Evolutionary conservation across 2,888 invertebrate species (phyloP).

Genomic region (Drosophila nr. fundita): DNA sequence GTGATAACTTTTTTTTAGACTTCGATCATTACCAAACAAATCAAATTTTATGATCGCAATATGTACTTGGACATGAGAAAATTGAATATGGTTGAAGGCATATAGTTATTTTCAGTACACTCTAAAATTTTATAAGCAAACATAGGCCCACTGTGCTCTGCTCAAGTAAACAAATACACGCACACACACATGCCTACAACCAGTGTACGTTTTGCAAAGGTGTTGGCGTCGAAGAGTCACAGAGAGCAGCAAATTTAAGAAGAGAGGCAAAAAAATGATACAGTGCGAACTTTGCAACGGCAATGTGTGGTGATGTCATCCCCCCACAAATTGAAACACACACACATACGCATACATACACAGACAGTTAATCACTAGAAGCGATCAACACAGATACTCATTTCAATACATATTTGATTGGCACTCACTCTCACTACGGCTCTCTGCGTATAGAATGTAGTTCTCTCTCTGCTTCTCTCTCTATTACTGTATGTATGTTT

Average conservation of each 20-base stretch:
- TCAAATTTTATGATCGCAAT: too few species aligned
- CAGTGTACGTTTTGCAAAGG: conserved; percentile 49
- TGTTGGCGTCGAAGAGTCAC: conserved; percentile 51
- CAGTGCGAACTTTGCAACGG: conserved; percentile 53
- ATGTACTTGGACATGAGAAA: too few species aligned
- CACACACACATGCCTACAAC: conserved; percentile 21
- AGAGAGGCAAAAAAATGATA: conserved; percentile 36
- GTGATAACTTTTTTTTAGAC: neutral
- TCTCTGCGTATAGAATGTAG: conserved; percentile 38
- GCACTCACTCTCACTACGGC: conserved; percentile 46
- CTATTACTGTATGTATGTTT: neutral
- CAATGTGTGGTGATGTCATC: conserved; percentile 74
- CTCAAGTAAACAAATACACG: conserved; percentile 15
- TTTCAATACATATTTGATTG: conserved; percentile 41
- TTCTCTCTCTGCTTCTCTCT: conserved; percentile 6
- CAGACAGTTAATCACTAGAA: conserved; percentile 64
- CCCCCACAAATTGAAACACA: conserved; percentile 53
- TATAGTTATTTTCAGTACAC: neutral
- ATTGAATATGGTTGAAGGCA: neutral
- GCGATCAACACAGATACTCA: conserved; percentile 60
- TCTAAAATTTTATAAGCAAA: neutral
- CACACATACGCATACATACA: conserved; percentile 18
- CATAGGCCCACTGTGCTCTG: conserved; percentile 29
- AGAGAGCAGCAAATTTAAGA: conserved; percentile 26
- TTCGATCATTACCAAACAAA: too few species aligned